phyloP scores from a whole-genome alignment of 2,113 vertebrate genomes.

The Melanerpes formicivorus region DNA sequence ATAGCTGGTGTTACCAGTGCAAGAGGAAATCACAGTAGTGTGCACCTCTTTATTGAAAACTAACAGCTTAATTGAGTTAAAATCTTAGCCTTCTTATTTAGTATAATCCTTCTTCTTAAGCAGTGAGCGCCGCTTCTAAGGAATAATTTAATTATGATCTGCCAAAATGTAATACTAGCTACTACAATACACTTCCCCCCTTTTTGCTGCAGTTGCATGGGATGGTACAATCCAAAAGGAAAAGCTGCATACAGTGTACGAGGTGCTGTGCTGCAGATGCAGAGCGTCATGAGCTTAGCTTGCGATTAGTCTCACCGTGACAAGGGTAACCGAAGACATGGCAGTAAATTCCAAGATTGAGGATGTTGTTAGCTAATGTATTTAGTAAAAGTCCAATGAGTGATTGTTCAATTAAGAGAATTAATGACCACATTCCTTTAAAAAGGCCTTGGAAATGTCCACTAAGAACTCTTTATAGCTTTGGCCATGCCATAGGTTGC shows the following conservation, averaged over 20 bases:
- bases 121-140: neutral
- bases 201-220: neutral
- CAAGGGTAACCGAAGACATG: constrained; percentile 24
- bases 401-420: constrained; percentile 11
- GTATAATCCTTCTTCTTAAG: neutral
- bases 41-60: constrained; percentile 11
- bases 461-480: neutral
- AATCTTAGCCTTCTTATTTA: constrained; percentile 4
- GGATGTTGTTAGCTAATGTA: neutral
- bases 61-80: constrained; percentile 30
- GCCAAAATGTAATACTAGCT: neutral
- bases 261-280: neutral
- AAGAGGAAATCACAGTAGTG: neutral
- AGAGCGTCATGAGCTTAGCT: neutral
- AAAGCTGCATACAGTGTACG: neutral
- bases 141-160: constrained; percentile 39
- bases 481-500: neutral
- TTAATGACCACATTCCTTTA: neutral
- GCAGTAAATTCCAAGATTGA: constrained; percentile 23
- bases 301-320: constrained; percentile 13
- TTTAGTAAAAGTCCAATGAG: constrained; percentile 39
- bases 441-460: neutral
- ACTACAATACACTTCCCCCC: neutral
- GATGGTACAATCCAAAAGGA: neutral
- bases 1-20: neutral